These are phyloP conservation scores for Onthophagus taurus DNA, from an alignment of 1,140 invertebrate genomes.

Conservation along the genomic window DNA sequence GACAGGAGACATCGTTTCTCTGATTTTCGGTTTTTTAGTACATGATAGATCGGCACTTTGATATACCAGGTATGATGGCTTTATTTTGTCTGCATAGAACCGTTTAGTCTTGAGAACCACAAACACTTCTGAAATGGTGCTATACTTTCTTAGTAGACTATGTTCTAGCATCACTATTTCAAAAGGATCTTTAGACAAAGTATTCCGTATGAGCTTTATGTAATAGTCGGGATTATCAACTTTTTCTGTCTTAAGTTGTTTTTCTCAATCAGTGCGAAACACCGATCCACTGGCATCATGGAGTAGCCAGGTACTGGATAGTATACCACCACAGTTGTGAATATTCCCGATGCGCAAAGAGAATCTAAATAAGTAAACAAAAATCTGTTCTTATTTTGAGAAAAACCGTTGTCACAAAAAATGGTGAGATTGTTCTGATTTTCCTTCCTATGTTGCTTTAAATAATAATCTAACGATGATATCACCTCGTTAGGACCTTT, in stretches of 20 bases:
- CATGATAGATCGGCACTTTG: slow-evolving; percentile 1
- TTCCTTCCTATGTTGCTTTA: background rate
- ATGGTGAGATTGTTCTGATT: background rate
- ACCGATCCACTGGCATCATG: too few relatives aligned
- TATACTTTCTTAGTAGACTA: slow-evolving; percentile 2
- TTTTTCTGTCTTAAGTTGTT: background rate
- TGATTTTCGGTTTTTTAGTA: background rate
- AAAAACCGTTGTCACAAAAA: slow-evolving; percentile 6
- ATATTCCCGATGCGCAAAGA: slow-evolving; percentile 7
- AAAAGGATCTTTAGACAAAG: background rate
- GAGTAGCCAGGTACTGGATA: too few relatives aligned
- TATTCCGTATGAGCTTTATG: slow-evolving; percentile 1
- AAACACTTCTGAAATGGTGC: background rate
- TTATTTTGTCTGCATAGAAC: background rate
- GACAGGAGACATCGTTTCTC: too few relatives aligned
- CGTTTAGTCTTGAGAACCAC: background rate
- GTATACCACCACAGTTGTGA: too few relatives aligned
- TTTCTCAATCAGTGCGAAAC: too few relatives aligned
- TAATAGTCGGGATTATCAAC: slow-evolving; percentile 3
- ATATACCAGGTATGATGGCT: background rate
- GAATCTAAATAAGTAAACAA: slow-evolving; percentile 8
- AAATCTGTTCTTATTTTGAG: background rate
- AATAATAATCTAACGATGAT: slow-evolving; percentile 6
- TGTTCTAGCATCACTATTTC: slow-evolving; percentile 1
- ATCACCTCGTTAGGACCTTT: slow-evolving; percentile 13